Conservation (phyloP, 2,113 vertebrate species). For the Lates calcarifer region DNA sequence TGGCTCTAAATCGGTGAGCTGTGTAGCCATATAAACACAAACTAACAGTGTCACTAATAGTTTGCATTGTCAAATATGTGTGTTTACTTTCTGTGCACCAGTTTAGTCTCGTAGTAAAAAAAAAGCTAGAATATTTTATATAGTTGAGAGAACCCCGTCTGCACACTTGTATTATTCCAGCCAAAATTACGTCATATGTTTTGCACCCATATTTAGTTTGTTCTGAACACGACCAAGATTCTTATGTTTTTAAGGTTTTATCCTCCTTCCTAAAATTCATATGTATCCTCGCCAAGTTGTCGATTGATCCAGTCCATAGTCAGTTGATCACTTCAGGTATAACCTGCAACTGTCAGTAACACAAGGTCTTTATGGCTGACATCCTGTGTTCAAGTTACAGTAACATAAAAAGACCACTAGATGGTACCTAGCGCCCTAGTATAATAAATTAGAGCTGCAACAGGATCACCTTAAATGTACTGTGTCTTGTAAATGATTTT, state of each 20-base stretch:
- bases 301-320: background rate
- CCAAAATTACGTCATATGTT: slow-evolving; percentile 78
- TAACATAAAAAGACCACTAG: slow-evolving; percentile 58
- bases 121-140: background rate
- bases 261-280: fast-evolving
- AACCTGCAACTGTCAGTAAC: background rate
- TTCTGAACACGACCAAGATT: background rate
- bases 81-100: fast-evolving
- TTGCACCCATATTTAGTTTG: slow-evolving; percentile 54
- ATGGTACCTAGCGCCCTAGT: slow-evolving; percentile 36
- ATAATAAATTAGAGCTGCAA: background rate
- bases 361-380: background rate
- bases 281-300: background rate
- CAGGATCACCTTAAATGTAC: background rate
- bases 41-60: fast-evolving
- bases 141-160: background rate
- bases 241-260: background rate
- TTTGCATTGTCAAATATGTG: fast-evolving
- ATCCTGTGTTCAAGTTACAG: slow-evolving; percentile 20
- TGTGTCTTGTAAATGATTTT: background rate
- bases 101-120: fast-evolving
- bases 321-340: background rate
- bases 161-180: slow-evolving; percentile 45
- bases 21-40: background rate
- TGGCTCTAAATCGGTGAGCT: background rate